These are phyloP conservation scores for Penaeus indicus DNA, from an alignment of 1,140 invertebrate genomes.

Conservation along the genomic window DNA sequence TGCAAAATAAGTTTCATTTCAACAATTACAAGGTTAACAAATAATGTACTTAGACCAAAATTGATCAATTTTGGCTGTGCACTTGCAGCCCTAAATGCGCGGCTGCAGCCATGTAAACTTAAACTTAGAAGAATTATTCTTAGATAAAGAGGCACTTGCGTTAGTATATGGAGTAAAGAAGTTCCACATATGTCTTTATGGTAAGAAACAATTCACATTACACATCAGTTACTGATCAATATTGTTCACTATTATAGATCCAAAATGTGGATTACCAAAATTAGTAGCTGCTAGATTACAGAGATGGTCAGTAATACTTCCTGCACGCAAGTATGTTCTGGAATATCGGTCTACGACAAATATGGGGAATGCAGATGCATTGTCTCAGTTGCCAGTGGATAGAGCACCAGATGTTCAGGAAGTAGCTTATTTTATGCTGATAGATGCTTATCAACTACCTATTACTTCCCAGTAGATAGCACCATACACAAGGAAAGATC, in stretches of 20 bases:
- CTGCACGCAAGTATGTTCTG: conserved; percentile 3
- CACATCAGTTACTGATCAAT: conserved; percentile 41
- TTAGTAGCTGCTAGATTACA: conserved; percentile 42
- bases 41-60: no score
- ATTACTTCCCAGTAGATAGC: conserved; percentile 35
- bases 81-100: no score
- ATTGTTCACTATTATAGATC: no score
- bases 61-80: no score
- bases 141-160: no score
- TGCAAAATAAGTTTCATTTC: no score
- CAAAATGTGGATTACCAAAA: conserved; percentile 31
- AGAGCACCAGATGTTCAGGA: neutral
- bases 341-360: conserved; percentile 18
- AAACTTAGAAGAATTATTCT: no score
- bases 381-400: conserved; percentile 33
- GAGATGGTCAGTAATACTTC: conserved; percentile 18
- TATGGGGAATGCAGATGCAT: no score
- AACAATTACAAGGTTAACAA: no score
- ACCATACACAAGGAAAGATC: conserved; percentile 19
- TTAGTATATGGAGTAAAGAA: no score
- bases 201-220: neutral
- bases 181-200: no score
- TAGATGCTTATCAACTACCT: neutral
- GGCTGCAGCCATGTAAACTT: no score
- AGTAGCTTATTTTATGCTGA: neutral